These are phyloP conservation scores for Coremacera marginata DNA, from an alignment of 2,888 invertebrate genomes.

Conservation along the genomic window DNA sequence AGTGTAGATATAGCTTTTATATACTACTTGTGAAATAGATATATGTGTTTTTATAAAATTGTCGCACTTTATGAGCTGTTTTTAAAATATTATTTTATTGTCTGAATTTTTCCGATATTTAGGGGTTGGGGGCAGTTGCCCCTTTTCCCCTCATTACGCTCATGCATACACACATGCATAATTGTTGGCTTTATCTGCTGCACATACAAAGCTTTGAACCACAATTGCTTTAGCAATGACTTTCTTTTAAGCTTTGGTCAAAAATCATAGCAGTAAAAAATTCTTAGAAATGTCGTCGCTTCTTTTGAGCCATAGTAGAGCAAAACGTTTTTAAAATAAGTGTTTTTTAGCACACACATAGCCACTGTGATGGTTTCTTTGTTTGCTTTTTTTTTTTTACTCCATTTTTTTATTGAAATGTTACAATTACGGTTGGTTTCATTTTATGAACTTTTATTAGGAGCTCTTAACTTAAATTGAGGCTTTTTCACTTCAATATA, in stretches of 20 bases:
- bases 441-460: too few relatives aligned
- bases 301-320: background rate
- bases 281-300: background rate
- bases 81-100: too few relatives aligned
- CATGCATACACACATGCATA: slow-evolving; percentile 19
- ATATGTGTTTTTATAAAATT: too few relatives aligned
- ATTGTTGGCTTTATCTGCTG: slow-evolving; percentile 43
- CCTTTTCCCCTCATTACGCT: too few relatives aligned
- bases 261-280: background rate
- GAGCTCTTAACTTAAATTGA: too few relatives aligned
- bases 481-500: too few relatives aligned
- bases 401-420: background rate
- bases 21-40: too few relatives aligned
- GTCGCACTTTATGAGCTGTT: too few relatives aligned
- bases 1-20: too few relatives aligned
- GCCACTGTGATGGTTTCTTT: background rate
- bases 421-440: too few relatives aligned
- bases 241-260: background rate
- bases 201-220: background rate
- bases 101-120: too few relatives aligned
- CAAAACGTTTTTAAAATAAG: background rate
- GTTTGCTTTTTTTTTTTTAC: slow-evolving; percentile 40
- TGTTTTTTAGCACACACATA: background rate
- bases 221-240: background rate
- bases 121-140: too few relatives aligned